A percentile compares a stretch with the other conserved stretches of the same genome.
phyloP scores from a whole-genome alignment of 2,113 vertebrate genomes.

The Scatophagus argus region DNA sequence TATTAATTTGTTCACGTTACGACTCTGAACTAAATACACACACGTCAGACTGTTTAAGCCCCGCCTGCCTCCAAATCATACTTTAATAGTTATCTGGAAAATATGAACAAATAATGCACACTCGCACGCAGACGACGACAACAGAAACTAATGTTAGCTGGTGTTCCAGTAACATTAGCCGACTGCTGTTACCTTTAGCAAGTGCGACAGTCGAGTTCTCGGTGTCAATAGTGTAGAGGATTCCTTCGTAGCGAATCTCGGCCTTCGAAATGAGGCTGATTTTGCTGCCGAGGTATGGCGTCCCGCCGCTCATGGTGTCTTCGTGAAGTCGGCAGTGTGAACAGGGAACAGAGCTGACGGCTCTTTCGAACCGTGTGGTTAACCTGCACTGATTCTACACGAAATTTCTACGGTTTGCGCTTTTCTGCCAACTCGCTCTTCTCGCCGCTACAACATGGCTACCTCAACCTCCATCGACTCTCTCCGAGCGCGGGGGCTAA shows the following conservation, averaged over 20 bases:
- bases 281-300: slow-evolving; percentile 92
- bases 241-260: slow-evolving; percentile 84
- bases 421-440: slow-evolving; percentile 45
- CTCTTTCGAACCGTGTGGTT: neutral
- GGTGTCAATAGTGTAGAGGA: slow-evolving; percentile 88
- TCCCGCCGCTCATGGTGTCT: slow-evolving; percentile 86
- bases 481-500: slow-evolving; percentile 79
- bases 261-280: slow-evolving; percentile 93
- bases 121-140: neutral
- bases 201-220: slow-evolving; percentile 89
- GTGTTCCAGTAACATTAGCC: no score
- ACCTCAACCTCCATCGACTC: slow-evolving; percentile 79
- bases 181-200: slow-evolving; percentile 90
- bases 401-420: neutral
- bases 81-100: neutral
- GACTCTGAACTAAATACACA: neutral
- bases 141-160: neutral
- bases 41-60: no score
- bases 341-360: neutral
- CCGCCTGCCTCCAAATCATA: neutral
- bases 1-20: neutral
- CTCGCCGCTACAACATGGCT: slow-evolving; percentile 89
- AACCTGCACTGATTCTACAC: neutral
- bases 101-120: neutral
- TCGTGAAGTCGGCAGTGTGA: neutral